phyloP scores from a whole-genome alignment of 2,797 vertebrate species.

The Tadarida brasiliensis region DNA sequence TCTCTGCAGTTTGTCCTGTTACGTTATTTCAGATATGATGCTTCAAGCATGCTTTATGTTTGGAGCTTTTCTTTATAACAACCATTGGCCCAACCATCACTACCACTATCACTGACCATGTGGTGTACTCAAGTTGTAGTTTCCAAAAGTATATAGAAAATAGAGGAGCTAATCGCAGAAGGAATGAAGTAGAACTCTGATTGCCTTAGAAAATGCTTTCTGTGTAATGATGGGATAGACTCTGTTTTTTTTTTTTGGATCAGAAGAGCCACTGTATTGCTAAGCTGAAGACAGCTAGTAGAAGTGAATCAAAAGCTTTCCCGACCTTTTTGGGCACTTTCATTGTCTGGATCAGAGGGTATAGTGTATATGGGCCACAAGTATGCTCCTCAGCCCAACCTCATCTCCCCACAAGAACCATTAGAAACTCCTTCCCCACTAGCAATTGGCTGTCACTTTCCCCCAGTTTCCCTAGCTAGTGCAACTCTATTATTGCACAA shows the following conservation, averaged over 20 bases:
- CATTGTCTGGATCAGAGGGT: neutral
- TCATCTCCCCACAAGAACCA: neutral
- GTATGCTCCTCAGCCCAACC: neutral
- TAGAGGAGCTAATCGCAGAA: neutral
- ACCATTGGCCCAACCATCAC: neutral
- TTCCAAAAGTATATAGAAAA: conserved; percentile 38
- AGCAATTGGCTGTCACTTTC: neutral
- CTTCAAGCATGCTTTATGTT: conserved; percentile 33
- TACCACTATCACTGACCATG: neutral
- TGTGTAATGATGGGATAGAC: neutral
- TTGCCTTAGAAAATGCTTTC: conserved; percentile 26
- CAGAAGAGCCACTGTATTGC: neutral
- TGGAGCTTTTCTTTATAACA: conserved; percentile 33
- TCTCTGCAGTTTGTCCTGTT: conserved; percentile 32
- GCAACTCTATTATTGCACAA: conserved; percentile 19
- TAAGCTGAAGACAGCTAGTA: conserved; percentile 1
- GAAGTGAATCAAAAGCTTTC: conserved; percentile 49
- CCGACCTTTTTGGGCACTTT: conserved; percentile 1
- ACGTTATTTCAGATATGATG: conserved; percentile 29
- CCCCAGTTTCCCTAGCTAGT: neutral
- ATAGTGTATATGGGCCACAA: neutral
- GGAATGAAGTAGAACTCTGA: conserved; percentile 14
- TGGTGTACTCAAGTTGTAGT: neutral
- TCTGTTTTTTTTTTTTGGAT: conserved; percentile 51
- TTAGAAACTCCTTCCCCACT: conserved; percentile 12